Conservation (phyloP, 92 coral and sea anemone species). For the Galaxea fascicularis region DNA sequence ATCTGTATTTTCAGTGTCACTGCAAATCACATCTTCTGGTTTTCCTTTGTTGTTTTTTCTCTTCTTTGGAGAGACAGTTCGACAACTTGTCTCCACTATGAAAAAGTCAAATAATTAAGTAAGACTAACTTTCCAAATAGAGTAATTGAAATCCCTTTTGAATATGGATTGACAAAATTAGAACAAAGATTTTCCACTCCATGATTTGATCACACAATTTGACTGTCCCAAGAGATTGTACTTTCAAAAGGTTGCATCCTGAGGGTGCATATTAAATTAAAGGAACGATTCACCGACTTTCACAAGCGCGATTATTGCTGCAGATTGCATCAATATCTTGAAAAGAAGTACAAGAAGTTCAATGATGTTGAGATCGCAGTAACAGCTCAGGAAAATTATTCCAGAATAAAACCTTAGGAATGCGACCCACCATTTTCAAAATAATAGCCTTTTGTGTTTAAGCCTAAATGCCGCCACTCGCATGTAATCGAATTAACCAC, state of each 20-base stretch:
- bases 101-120: not conserved
- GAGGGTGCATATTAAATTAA: no score
- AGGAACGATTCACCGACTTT: no score
- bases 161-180: not conserved
- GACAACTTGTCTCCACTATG: constrained; percentile 3
- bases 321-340: no score
- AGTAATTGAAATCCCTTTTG: not conserved
- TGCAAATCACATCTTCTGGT: constrained; percentile 47
- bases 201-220: no score
- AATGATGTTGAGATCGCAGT: not conserved
- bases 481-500: constrained; percentile 4
- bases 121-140: not conserved
- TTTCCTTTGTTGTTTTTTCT: constrained; percentile 76
- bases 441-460: constrained; percentile 1
- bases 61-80: constrained; percentile 83
- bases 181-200: not conserved
- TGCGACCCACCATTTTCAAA: not conserved
- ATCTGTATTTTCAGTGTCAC: constrained; percentile 58
- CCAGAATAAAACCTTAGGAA: not conserved
- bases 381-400: not conserved
- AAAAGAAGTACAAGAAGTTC: no score
- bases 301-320: no score
- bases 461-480: not conserved
- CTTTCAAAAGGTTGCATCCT: no score
- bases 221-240: no score